A percentile compares a stretch with the other conserved stretches of the same genome.
Conservation (phyloP, 2,797 vertebrate genomes). For the Bradypodion ventrale region DNA sequence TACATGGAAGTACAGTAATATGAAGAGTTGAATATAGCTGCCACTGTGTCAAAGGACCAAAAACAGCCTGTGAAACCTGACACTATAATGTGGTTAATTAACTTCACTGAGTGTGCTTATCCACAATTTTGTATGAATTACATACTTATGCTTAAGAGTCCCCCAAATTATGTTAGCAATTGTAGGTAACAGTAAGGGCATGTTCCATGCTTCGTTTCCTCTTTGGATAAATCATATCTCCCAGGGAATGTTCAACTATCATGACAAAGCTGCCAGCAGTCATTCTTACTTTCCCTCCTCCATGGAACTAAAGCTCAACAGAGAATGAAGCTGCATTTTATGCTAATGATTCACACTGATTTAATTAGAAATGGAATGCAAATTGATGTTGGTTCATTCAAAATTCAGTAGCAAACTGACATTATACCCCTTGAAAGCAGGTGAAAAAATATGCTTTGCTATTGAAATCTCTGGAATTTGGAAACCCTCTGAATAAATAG, state of each 20-base stretch:
- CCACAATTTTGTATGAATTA: not conserved
- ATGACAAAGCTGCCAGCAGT: not conserved
- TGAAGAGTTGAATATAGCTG: conserved; percentile 22
- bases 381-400: conserved; percentile 6
- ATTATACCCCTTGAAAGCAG: not conserved
- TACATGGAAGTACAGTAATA: not conserved
- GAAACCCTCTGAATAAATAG: not conserved
- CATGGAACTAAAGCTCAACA: not conserved
- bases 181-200: not conserved
- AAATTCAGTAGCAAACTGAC: not conserved
- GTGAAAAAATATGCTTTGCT: not conserved
- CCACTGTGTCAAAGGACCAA: not conserved
- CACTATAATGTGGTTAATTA: not conserved
- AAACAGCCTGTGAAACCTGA: not conserved
- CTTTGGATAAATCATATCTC: not conserved
- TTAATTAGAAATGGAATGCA: not conserved
- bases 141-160: not conserved
- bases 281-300: not conserved
- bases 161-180: not conserved
- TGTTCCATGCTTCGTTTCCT: not conserved
- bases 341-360: not conserved
- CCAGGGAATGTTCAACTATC: not conserved
- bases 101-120: not conserved
- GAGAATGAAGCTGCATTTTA: not conserved
- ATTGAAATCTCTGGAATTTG: not conserved